These are phyloP conservation scores for Epistrophella euchroma DNA, from an alignment of 2,888 invertebrate species.

Conservation along the genomic window DNA sequence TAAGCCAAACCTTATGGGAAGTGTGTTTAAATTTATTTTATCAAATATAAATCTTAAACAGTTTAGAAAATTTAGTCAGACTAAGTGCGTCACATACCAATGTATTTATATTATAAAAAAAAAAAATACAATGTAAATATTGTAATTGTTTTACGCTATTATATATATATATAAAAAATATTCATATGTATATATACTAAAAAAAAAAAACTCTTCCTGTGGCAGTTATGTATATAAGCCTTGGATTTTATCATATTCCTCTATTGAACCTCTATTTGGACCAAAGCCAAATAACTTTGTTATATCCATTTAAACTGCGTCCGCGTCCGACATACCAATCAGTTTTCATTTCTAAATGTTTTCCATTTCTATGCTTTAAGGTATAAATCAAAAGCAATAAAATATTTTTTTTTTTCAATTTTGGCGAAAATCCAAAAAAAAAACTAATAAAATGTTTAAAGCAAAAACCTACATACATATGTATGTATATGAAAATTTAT, in stretches of 20 bases:
- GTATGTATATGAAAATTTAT: not conserved
- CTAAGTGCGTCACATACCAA: fast-evolving
- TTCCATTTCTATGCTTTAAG: not conserved
- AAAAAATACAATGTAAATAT: not conserved
- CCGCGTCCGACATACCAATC: not conserved
- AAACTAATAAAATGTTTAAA: not conserved
- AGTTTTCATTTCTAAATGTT: not conserved
- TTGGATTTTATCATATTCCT: not conserved
- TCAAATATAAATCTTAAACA: not conserved
- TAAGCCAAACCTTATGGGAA: no score
- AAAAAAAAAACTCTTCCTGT: not conserved
- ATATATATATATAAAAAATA: not conserved
- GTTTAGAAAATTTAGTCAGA: not conserved
- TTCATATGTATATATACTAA: no score
- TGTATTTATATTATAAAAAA: not conserved
- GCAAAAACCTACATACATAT: not conserved
- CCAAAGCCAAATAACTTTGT: not conserved
- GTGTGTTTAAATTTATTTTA: not conserved
- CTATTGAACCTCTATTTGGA: constrained; percentile 1
- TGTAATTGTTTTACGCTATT: not conserved
- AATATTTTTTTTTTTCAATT: not conserved
- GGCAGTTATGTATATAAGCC: no score
- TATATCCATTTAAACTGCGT: not conserved
- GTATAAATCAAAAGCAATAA: constrained; percentile 1
- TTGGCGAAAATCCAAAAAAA: not conserved